Conservation (phyloP, 2,113 vertebrate genomes). For the Arenaria interpres region DNA sequence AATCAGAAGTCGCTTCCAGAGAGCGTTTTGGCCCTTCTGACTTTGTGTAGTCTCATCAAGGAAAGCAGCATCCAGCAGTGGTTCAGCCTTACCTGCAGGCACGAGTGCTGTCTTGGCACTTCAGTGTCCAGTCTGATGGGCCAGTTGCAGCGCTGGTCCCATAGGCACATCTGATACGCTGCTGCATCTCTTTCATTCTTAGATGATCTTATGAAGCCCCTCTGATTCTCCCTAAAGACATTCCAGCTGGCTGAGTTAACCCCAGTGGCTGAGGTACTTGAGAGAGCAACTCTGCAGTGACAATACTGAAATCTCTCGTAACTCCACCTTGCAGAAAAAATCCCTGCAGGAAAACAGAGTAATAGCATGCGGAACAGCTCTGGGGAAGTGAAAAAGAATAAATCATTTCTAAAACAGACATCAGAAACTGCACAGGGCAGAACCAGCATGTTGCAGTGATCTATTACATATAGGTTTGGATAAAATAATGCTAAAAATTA, state of each 20-base stretch:
- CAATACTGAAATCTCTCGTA: not conserved
- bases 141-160: slow-evolving; percentile 75
- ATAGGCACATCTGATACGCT: slow-evolving; percentile 75
- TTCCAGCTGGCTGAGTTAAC: not conserved
- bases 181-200: slow-evolving; percentile 77
- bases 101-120: slow-evolving; percentile 73
- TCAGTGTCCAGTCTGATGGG: slow-evolving; percentile 76
- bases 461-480: not conserved
- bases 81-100: slow-evolving; percentile 84
- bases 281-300: not conserved
- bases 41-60: slow-evolving; percentile 72
- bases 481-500: not conserved
- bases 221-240: not conserved
- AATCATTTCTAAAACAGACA: not conserved
- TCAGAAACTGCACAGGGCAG: not conserved
- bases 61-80: slow-evolving; percentile 83
- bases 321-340: not conserved
- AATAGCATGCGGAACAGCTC: not conserved
- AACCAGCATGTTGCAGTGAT: not conserved
- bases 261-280: not conserved
- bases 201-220: slow-evolving; percentile 78
- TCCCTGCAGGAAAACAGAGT: not conserved
- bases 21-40: slow-evolving; percentile 57
- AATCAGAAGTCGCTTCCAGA: slow-evolving; percentile 77
- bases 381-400: not conserved